Conservation (phyloP, 2,888 invertebrate species). For the Heteromyza rotundicornis region DNA sequence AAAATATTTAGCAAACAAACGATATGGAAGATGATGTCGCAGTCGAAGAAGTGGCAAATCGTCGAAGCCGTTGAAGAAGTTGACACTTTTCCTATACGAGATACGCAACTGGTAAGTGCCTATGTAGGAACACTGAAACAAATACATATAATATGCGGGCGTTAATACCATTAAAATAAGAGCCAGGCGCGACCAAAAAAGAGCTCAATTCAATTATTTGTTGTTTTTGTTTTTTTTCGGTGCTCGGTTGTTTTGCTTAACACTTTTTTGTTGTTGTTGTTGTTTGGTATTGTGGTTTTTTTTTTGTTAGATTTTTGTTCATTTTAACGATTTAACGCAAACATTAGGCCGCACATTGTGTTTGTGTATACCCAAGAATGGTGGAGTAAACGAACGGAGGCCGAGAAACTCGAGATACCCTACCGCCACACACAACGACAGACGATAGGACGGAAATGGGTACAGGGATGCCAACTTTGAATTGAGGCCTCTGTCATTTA, state of each 20-base stretch:
- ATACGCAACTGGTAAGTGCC: neutral
- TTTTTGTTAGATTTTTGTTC: neutral
- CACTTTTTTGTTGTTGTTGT: neutral
- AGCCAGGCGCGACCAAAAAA: neutral
- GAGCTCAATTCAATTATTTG: constrained; percentile 1
- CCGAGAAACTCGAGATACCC: neutral
- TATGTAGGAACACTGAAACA: neutral
- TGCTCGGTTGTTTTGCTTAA: neutral
- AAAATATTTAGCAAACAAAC: neutral
- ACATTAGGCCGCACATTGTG: neutral
- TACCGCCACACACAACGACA: neutral
- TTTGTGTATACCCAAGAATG: neutral
- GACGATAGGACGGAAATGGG: neutral
- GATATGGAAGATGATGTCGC: neutral
- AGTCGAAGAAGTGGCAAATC: neutral
- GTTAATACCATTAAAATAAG: neutral
- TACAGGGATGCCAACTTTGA: no score
- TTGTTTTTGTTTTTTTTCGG: neutral
- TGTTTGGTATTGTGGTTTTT: neutral
- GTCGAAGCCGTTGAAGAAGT: neutral
- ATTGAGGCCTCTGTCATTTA: no score
- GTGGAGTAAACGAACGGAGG: no score
- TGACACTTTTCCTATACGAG: neutral
- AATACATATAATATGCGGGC: neutral
- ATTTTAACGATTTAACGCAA: neutral